These are phyloP conservation scores for Apostichopus parvimensis DNA, from an alignment of 35 echinoderm and acorn worm genomes.

Conservation along the genomic window DNA sequence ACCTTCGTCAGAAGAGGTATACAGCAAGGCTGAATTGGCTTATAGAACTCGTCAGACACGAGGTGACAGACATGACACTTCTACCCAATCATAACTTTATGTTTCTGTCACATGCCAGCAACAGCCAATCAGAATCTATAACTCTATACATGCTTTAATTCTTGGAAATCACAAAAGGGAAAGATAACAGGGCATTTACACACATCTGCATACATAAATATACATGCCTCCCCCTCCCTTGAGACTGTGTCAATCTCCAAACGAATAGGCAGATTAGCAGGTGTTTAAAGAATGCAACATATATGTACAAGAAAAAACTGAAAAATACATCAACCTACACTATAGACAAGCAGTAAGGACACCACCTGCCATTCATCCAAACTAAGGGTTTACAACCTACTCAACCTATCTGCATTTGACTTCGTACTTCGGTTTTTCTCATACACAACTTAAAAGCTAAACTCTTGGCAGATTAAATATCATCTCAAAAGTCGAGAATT, in stretches of 20 bases:
- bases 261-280: neutral
- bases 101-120: too few species aligned
- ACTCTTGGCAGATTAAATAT: neutral
- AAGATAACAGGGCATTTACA: too few species aligned
- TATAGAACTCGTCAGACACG: too few species aligned
- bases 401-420: conserved; percentile 40
- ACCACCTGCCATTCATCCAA: neutral
- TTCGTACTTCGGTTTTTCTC: neutral
- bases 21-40: too few species aligned
- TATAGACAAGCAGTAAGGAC: neutral
- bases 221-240: neutral
- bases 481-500: conserved; percentile 27
- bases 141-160: too few species aligned
- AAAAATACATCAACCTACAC: neutral
- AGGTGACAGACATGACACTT: too few species aligned
- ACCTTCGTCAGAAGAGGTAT: too few species aligned
- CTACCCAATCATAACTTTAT: too few species aligned
- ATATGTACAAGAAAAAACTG: too few species aligned
- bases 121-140: too few species aligned
- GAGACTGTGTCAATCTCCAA: conserved; percentile 33
- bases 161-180: too few species aligned
- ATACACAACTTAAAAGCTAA: neutral
- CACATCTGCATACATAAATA: too few species aligned
- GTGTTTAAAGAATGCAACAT: neutral
- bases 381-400: neutral